Evolutionary conservation across 2,888 invertebrate genomes (phyloP), one percentile per base, ranked within the genome.

Genomic region (Aspidiotus destructor): DNA sequence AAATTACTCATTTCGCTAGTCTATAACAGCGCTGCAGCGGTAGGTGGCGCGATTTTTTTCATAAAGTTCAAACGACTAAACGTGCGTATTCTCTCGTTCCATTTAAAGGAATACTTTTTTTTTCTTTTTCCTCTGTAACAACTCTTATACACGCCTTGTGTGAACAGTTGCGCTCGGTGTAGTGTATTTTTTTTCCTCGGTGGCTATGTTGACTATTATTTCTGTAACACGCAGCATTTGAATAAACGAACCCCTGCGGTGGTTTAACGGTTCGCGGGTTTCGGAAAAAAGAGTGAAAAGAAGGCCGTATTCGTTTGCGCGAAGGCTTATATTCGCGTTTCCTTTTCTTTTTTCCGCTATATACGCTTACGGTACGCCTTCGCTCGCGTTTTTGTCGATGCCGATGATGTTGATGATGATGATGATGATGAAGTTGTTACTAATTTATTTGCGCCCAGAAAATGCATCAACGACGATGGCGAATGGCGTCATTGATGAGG

Each of bases 241-340:
- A 48, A 48, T 48, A 48, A 48, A 48, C 48, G 48, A 48, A 48
- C 48, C 48, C 48, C 48, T 48, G 48, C 48, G 48, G 48, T 48
- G 48, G 48, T 48, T 48, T 48, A 48, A 48, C 48, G 48, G 48
- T 48, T 48, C 48, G 48, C n/a, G 48, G 48, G 48, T n/a, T 48
- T 48, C 48, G 11, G n/a, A 48, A 48, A 28, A 28, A 28, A 28
- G 28, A 28, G 28, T 28, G 28, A 28, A 28, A 28, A 28, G 28
- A 48, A n/a, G 48, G 10, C 48, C n/a, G n/a, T 48, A 48, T 11
- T 48, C 48, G 48, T 48, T 48, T 48, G 48, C n/a, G 48, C n/a
- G 10, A n/a, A 13, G n/a, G 11, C n/a, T 48, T 48, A 48, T 48
- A 11, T 48, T n/a, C 48, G 48, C n/a, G 11, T 48, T 48, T 48